Percentiles rank a stretch among this genome's conserved stretches.
Conservation (phyloP, 2,888 invertebrate genomes). For the Steinernema carpocapsae region DNA sequence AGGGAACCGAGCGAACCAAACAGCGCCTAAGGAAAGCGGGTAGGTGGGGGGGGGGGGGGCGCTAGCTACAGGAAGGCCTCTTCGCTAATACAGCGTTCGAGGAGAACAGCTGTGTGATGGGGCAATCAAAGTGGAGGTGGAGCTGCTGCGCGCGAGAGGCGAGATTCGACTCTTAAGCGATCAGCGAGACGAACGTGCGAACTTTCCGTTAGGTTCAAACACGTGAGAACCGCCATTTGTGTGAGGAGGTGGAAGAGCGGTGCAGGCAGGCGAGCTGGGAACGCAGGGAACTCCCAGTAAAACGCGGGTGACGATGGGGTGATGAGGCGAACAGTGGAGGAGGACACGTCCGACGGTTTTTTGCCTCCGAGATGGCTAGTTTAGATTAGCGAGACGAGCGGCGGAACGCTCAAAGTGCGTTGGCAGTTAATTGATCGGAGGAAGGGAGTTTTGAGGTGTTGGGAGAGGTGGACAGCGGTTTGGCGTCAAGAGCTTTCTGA, state of each 20-base stretch:
- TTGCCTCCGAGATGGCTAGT: constrained; percentile 15
- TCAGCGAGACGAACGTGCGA: neutral
- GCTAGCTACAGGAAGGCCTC: no score
- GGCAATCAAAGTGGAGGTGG: neutral
- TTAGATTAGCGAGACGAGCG: constrained; percentile 2
- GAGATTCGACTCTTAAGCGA: neutral
- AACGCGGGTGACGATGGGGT: no score
- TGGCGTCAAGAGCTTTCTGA: neutral
- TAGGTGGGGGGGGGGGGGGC: no score
- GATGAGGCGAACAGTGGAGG: no score
- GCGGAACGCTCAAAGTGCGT: constrained; percentile 8
- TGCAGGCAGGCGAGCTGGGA: neutral
- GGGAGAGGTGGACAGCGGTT: neutral
- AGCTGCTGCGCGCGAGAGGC: no score
- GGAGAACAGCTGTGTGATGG: constrained; percentile 25
- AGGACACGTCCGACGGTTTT: no score
- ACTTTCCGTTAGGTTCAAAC: no score
- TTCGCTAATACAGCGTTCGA: no score
- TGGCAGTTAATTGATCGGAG: constrained; percentile 14
- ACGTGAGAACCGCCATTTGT: no score
- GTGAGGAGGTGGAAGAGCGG: neutral
- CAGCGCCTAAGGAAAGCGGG: neutral
- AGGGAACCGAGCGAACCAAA: no score
- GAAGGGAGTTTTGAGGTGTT: neutral
- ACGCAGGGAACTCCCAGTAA: no score